Percentiles rank a stretch among this genome's conserved stretches.
Conservation (phyloP, 2,113 vertebrate genomes). For the Labeo rohita region DNA sequence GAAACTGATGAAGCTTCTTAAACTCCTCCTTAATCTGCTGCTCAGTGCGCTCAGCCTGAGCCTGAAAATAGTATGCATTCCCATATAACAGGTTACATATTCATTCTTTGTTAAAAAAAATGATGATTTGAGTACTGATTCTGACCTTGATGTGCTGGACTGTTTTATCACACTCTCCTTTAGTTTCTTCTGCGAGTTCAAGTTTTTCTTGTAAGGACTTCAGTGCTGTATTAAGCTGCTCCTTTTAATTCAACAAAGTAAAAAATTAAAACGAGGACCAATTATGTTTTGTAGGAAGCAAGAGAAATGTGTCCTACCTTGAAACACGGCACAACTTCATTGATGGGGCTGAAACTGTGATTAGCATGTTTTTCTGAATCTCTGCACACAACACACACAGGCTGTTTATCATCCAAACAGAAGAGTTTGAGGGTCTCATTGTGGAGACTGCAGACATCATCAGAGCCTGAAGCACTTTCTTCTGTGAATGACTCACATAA, state of each 20-base stretch:
- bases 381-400: conserved; percentile 60
- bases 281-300: not conserved
- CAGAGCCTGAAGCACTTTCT: not conserved
- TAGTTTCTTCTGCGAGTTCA: not conserved
- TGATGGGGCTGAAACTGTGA: conserved; percentile 34
- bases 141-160: not conserved
- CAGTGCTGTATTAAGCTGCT: not conserved
- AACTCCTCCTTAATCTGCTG: conserved; percentile 19
- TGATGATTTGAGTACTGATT: no score
- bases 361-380: not conserved
- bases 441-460: conserved; percentile 33
- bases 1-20: no score
- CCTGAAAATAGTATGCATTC: not conserved
- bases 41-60: not conserved
- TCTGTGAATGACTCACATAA: conserved; percentile 51
- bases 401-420: conserved; percentile 46
- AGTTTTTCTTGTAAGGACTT: not conserved
- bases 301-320: conserved; percentile 19
- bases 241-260: not conserved
- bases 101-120: no score
- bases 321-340: not conserved
- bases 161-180: not conserved
- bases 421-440: no score
- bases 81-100: not conserved
- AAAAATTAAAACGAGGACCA: not conserved